A percentile compares a stretch with the other conserved stretches of the same genome.
These are phyloP conservation scores for Oscheius sp. DNA, from an alignment of 2,888 invertebrate genomes.

Conservation along the genomic window DNA sequence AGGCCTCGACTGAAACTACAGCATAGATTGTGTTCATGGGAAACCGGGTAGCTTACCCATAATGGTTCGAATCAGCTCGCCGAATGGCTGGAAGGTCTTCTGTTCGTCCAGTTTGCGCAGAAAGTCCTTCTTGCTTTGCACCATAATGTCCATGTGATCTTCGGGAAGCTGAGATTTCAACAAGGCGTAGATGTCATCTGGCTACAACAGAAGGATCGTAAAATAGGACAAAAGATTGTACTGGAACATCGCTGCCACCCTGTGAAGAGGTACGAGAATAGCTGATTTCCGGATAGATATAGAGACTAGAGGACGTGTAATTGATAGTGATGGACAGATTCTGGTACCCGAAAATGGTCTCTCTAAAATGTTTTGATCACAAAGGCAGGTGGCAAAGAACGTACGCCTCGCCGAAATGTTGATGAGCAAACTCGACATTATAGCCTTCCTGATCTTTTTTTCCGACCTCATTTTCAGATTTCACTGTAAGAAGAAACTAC, in stretches of 20 bases:
- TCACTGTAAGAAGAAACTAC: background rate
- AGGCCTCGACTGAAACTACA: constrained; percentile 3
- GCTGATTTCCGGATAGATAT: constrained; percentile 84
- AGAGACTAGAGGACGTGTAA: constrained; percentile 85
- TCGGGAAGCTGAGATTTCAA: constrained; percentile 55
- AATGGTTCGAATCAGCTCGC: constrained; percentile 79
- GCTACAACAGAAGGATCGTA: constrained; percentile 32
- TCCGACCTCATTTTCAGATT: background rate
- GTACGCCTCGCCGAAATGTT: constrained; percentile 87
- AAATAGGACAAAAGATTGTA: background rate
- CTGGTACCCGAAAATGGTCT: constrained; percentile 93
- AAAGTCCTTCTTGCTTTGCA: constrained; percentile 45
- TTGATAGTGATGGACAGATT: constrained; percentile 84
- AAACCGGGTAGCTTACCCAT: background rate
- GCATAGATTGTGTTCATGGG: background rate
- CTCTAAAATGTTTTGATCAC: constrained; percentile 76
- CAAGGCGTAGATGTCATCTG: constrained; percentile 62
- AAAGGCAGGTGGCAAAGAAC: constrained; percentile 40
- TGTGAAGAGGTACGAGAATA: constrained; percentile 81
- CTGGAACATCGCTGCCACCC: constrained; percentile 55
- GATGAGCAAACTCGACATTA: constrained; percentile 89
- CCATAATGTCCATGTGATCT: constrained; percentile 52
- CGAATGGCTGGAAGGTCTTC: constrained; percentile 81
- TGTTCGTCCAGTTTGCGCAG: constrained; percentile 39
- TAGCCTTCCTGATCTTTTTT: constrained; percentile 27